Evolutionary conservation across 2,888 invertebrate species (phyloP).

Genomic region (Cerastis leucographa): DNA sequence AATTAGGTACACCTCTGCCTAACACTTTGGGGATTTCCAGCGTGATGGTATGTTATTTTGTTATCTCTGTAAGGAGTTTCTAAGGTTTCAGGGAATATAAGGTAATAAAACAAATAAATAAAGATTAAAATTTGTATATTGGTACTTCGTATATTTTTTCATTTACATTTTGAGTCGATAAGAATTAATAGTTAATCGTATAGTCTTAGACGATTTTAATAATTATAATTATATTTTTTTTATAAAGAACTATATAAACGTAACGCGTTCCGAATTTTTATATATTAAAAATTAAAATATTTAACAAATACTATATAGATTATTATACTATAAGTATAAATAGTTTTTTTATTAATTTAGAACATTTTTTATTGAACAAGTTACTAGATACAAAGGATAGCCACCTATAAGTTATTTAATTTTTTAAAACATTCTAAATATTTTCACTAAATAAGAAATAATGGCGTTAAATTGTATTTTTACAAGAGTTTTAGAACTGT

Average conservation of each 20-base stretch:
- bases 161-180: constrained; percentile 89
- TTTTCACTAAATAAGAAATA: constrained; percentile 77
- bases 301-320: constrained; percentile 87
- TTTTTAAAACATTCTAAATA: constrained; percentile 79
- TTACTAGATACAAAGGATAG: constrained; percentile 84
- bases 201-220: constrained; percentile 84
- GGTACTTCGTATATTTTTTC: constrained; percentile 90
- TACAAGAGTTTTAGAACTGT: constrained; percentile 67
- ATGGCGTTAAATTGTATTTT: constrained; percentile 67
- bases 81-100: neutral
- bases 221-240: constrained; percentile 75
- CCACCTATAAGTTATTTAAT: constrained; percentile 79
- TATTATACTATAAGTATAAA: constrained; percentile 82
- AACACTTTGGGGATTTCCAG: too few species aligned
- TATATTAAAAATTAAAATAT: constrained; percentile 82
- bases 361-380: constrained; percentile 89
- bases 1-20: too few species aligned
- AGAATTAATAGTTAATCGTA: constrained; percentile 87
- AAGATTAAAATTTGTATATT: constrained; percentile 91
- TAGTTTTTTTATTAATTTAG: constrained; percentile 80
- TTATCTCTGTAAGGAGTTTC: neutral
- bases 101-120: constrained; percentile 74
- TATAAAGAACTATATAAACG: constrained; percentile 86
- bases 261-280: constrained; percentile 79
- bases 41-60: too few species aligned